Conservation (phyloP, 2,113 vertebrate species). For the Lota lota region DNA sequence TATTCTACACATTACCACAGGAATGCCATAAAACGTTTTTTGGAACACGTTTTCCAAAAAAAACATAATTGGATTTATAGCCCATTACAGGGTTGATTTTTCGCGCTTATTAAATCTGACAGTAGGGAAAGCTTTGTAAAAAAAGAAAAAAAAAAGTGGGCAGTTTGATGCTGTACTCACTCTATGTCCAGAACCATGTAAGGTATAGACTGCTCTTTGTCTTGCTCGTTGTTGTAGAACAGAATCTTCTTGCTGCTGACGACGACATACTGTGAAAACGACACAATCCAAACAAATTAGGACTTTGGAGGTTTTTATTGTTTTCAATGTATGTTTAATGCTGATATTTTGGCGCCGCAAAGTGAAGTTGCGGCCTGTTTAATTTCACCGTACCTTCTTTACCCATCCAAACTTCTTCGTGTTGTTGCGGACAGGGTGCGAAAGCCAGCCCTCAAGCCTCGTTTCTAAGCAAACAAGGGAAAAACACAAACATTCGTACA, state of each 20-base stretch:
- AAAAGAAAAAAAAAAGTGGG: too few species aligned
- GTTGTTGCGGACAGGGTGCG: slow-evolving; percentile 93
- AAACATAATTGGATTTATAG: neutral
- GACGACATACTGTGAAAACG: slow-evolving; percentile 85
- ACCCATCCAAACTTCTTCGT: slow-evolving; percentile 98
- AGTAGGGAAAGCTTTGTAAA: too few species aligned
- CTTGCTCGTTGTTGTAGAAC: slow-evolving; percentile 96
- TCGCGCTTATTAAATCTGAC: too few species aligned
- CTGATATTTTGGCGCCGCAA: too few species aligned
- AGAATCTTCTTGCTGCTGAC: slow-evolving; percentile 99
- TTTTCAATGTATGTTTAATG: too few species aligned
- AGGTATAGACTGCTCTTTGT: slow-evolving; percentile 95
- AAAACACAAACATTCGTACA: neutral
- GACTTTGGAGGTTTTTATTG: neutral
- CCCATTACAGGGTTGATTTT: too few species aligned
- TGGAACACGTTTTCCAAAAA: neutral
- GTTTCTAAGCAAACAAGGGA: slow-evolving; percentile 71
- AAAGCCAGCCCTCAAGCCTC: slow-evolving; percentile 95
- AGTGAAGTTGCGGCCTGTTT: neutral
- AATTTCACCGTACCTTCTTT: slow-evolving; percentile 80
- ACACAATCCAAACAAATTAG: neutral
- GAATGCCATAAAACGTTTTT: too few species aligned
- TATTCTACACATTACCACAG: too few species aligned
- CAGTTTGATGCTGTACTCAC: slow-evolving; percentile 76
- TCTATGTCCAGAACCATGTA: slow-evolving; percentile 99